phyloP scores from a whole-genome alignment of 2,113 vertebrate genomes.

The mouse (Mus musculus) region DNA sequence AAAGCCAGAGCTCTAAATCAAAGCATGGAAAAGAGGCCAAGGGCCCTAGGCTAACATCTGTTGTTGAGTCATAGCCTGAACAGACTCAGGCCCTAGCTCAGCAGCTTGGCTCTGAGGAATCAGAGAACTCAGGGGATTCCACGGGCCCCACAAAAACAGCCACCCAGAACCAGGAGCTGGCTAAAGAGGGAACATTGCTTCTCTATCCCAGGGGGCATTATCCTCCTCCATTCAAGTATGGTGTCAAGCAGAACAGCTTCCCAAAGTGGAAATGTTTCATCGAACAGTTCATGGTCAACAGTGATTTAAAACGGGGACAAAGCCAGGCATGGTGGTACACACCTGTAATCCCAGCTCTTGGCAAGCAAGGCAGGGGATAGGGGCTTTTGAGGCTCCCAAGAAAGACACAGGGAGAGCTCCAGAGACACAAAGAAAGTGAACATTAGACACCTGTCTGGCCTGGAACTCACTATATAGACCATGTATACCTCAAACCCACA shows the following conservation, averaged over 20 bases:
- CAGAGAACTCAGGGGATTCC: background rate
- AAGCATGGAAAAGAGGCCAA: conserved; percentile 54
- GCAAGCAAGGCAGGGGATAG: background rate
- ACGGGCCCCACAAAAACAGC: background rate
- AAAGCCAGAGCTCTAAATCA: conserved; percentile 45
- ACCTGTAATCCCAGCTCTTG: too few relatives aligned
- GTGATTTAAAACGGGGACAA: background rate
- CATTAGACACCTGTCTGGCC: background rate
- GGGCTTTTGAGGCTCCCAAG: background rate
- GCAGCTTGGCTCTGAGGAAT: background rate
- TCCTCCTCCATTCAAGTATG: background rate
- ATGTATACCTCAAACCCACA: background rate
- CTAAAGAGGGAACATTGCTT: background rate
- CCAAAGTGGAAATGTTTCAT: background rate
- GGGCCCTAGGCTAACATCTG: conserved; percentile 58
- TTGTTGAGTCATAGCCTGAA: conserved; percentile 51
- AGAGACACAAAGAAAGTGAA: background rate
- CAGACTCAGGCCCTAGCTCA: background rate
- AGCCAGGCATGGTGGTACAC: background rate
- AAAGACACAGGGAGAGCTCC: background rate
- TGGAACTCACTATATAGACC: background rate
- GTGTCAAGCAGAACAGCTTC: background rate
- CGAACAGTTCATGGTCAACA: background rate
- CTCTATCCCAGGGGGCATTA: background rate
- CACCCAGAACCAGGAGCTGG: background rate